These are phyloP conservation scores for Epistrophe eligans DNA, from an alignment of 2,888 invertebrate species.

Conservation along the genomic window DNA sequence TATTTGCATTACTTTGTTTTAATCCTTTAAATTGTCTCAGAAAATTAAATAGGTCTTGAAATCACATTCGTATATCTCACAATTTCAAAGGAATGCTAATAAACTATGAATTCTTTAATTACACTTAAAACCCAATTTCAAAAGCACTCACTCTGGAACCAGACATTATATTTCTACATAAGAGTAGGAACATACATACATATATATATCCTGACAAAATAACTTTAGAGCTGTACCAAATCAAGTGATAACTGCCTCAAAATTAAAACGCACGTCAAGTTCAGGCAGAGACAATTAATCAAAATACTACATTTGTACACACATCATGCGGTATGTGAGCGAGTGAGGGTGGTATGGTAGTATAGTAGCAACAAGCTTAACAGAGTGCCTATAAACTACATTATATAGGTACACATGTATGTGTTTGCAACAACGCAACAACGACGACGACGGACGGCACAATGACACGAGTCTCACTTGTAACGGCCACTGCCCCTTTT, in stretches of 20 bases:
- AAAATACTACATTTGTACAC: constrained; percentile 65
- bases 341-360: not conserved
- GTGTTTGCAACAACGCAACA: constrained; percentile 18
- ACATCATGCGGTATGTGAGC: constrained; percentile 20
- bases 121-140: constrained; percentile 57
- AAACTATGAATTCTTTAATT: constrained; percentile 63
- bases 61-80: not conserved
- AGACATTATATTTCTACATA: not conserved
- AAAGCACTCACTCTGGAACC: constrained; percentile 12
- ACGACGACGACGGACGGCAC: constrained; percentile 35
- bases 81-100: constrained; percentile 34
- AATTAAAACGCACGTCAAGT: constrained; percentile 77
- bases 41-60: not conserved
- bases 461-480: constrained; percentile 69
- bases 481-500: constrained; percentile 62
- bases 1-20: not conserved
- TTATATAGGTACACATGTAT: not conserved
- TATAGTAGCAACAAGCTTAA: constrained; percentile 55
- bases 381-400: constrained; percentile 10
- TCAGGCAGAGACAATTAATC: constrained; percentile 76
- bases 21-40: not conserved
- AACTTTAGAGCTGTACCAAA: constrained; percentile 69
- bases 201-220: constrained; percentile 58
- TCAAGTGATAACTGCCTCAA: constrained; percentile 76
- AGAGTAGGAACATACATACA: too few relatives aligned